Conservation (phyloP, 2,113 vertebrate species). For the Trematocara marginatum region DNA sequence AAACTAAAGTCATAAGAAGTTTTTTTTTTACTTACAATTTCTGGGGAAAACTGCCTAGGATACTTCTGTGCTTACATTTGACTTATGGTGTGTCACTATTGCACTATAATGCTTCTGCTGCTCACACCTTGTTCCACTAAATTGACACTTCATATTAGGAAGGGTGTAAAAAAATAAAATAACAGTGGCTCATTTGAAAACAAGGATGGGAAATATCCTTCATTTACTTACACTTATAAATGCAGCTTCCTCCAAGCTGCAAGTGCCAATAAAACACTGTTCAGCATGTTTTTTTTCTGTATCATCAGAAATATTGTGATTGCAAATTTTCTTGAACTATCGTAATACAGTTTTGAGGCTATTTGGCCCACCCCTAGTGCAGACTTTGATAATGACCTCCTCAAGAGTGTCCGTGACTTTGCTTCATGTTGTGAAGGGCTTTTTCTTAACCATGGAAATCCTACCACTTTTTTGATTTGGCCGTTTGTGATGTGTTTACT, state of each 20-base stretch:
- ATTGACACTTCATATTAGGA: neutral
- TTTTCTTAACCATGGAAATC: neutral
- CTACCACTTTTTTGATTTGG: neutral
- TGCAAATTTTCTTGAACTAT: neutral
- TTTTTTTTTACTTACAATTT: neutral
- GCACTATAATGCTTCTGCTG: neutral
- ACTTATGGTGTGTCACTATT: neutral
- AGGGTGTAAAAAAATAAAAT: neutral
- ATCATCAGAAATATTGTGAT: neutral
- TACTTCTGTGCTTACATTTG: neutral
- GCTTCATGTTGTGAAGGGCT: neutral
- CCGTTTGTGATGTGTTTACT: neutral
- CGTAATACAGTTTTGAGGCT: neutral
- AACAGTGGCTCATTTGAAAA: neutral
- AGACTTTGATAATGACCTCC: neutral
- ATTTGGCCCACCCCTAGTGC: neutral
- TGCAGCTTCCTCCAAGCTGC: neutral
- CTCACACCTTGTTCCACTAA: neutral
- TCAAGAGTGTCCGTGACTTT: neutral
- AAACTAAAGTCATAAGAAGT: neutral
- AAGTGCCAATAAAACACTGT: neutral
- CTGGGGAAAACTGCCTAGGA: neutral
- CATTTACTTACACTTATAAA: neutral
- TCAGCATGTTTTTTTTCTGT: neutral
- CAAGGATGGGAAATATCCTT: neutral